These are phyloP conservation scores for Theristicus caerulescens DNA, from an alignment of 2,113 vertebrate genomes.

Conservation along the genomic window DNA sequence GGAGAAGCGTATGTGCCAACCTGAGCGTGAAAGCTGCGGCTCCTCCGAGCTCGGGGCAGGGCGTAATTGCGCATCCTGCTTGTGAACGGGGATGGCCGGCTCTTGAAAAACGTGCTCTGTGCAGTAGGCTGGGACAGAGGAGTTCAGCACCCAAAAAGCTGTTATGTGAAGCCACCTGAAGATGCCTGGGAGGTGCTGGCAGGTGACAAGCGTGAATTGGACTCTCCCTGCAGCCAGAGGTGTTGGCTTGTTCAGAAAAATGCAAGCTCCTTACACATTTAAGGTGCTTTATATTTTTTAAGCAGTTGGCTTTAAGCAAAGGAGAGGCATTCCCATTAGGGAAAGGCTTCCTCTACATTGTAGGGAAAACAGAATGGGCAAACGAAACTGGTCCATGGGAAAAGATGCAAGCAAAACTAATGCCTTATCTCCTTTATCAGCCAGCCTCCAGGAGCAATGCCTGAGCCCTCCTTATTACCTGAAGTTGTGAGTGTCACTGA, in stretches of 20 bases:
- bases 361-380: not conserved
- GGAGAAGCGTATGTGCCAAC: not conserved
- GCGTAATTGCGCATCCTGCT: not conserved
- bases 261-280: not conserved
- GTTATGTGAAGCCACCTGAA: not conserved
- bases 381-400: not conserved
- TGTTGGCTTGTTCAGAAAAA: not conserved
- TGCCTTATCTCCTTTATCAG: not conserved
- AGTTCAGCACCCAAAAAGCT: not conserved
- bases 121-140: not conserved
- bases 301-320: not conserved
- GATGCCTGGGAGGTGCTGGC: not conserved
- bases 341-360: not conserved
- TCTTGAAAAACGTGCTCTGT: not conserved
- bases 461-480: not conserved
- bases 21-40: not conserved
- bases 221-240: not conserved
- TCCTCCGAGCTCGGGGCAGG: not conserved
- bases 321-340: not conserved
- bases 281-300: not conserved
- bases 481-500: not conserved
- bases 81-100: accelerated
- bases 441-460: not conserved
- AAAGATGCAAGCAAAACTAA: not conserved
- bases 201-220: accelerated